Evolutionary conservation across 2,113 vertebrate genomes (phyloP).

Genomic region (Oxyruncus cristatus): DNA sequence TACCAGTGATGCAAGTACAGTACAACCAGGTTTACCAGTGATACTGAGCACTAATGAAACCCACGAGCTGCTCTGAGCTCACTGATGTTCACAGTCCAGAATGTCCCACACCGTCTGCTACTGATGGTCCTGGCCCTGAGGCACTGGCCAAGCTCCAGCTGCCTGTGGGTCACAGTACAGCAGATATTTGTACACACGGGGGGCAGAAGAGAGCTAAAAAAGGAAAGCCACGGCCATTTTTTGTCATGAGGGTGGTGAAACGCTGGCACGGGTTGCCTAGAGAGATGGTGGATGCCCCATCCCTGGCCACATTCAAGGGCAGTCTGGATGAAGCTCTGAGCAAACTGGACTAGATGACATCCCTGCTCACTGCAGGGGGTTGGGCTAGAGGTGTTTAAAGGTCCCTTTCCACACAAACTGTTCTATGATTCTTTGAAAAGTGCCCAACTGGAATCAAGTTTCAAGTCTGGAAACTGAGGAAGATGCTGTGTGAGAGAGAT

Average conservation of each 20-base stretch:
- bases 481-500: accelerated
- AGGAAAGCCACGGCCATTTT: neutral
- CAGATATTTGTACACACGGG: neutral
- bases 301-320: neutral
- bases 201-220: neutral
- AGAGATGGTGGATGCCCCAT: neutral
- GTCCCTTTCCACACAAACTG: neutral
- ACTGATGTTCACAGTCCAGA: neutral
- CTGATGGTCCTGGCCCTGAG: neutral
- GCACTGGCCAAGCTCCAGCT: neutral
- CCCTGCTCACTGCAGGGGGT: neutral
- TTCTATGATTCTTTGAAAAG: neutral
- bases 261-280: neutral
- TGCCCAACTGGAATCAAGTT: neutral
- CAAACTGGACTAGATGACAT: accelerated
- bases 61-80: neutral
- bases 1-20: neutral
- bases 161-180: neutral
- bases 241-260: neutral
- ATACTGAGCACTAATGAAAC: neutral
- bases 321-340: neutral
- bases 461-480: neutral
- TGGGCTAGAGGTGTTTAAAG: neutral
- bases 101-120: accelerated
- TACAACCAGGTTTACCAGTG: neutral